Evolutionary conservation across 2,888 invertebrate species (phyloP).

Genomic region (Isoperla grammatica): DNA sequence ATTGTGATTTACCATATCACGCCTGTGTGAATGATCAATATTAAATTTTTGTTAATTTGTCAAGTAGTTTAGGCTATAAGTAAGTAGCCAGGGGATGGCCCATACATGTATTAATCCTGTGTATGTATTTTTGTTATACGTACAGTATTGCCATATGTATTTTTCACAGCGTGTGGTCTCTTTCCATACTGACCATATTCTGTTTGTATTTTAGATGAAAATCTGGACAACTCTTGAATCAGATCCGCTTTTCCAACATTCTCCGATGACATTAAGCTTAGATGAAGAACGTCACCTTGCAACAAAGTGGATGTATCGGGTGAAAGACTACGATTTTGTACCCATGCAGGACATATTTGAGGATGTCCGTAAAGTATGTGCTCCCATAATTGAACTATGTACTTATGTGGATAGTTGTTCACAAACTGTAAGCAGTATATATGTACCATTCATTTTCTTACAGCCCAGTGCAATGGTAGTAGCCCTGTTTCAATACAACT

Average conservation of each 20-base stretch:
- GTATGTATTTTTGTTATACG: too few species aligned
- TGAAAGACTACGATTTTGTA: constrained; percentile 56
- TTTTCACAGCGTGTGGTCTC: too few species aligned
- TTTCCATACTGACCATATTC: too few species aligned
- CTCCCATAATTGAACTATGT: constrained; percentile 7
- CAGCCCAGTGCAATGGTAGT: constrained; percentile 18
- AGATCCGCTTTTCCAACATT: constrained; percentile 45
- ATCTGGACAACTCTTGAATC: constrained; percentile 43
- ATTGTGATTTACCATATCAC: too few species aligned
- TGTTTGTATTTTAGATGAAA: constrained; percentile 38
- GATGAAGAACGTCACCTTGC: constrained; percentile 40
- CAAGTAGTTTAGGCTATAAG: too few species aligned
- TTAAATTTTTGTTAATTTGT: too few species aligned
- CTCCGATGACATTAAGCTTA: constrained; percentile 37
- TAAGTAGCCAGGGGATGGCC: too few species aligned
- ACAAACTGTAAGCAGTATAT: neutral
- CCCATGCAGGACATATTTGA: constrained; percentile 48
- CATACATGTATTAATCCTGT: too few species aligned
- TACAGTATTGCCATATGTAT: too few species aligned
- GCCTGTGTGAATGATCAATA: too few species aligned
- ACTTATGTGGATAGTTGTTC: too few species aligned
- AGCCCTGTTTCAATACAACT: constrained; percentile 40
- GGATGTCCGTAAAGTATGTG: constrained; percentile 35
- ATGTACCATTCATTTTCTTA: constrained; percentile 14
- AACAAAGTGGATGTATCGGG: constrained; percentile 21